Base-by-base conservation (phyloP, 2,888 invertebrate genomes). In the Ferdinandea cuprea region DNA sequence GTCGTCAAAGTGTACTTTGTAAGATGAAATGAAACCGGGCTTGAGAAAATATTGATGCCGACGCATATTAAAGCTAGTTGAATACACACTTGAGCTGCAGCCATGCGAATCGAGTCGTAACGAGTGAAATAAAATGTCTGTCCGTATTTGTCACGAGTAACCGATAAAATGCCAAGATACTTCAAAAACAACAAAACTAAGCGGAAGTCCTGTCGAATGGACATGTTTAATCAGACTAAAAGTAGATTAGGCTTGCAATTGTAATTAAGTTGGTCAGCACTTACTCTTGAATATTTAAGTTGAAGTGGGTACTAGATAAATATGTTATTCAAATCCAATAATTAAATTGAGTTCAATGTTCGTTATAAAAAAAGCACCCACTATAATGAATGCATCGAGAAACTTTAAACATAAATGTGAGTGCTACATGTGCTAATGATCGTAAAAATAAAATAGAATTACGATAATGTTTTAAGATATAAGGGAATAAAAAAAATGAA, bases 221-320 rank as follows among this genome's bases (percentile, higher is more conserved):
- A 50, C 77, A 71, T 77, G 15, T 58, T 48, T n/a, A 8, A n/a
- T 8, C 0, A 3, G 11, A 68, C 76, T 68, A 35, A 50, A 19
- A n/a, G 2, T 81, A 50, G 2, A 86, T n/a, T 9, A 30, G 8
- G 30, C 32, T 11, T 11, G n/a, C n/a, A n/a, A n/a, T n/a, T n/a
- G n/a, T n/a, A n/a, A n/a, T n/a, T n/a, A n/a, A n/a, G n/a, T n/a
- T n/a, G n/a, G n/a, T n/a, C n/a, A n/a, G n/a, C n/a, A n/a, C n/a
- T n/a, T n/a, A n/a, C n/a, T n/a, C n/a, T n/a, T n/a, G n/a, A n/a
- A n/a, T n/a, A n/a, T n/a, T n/a, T n/a, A n/a, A n/a, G n/a, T n/a
- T n/a, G n/a, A n/a, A n/a, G n/a, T n/a, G n/a, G n/a, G n/a, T n/a
- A n/a, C n/a, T n/a, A n/a, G n/a, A n/a, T n/a, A n/a, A n/a, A n/a